Evolutionary conservation across 2,888 invertebrate genomes (phyloP), one percentile per base, ranked within the genome.

Genomic region (Rhamphomyia laevipes): DNA sequence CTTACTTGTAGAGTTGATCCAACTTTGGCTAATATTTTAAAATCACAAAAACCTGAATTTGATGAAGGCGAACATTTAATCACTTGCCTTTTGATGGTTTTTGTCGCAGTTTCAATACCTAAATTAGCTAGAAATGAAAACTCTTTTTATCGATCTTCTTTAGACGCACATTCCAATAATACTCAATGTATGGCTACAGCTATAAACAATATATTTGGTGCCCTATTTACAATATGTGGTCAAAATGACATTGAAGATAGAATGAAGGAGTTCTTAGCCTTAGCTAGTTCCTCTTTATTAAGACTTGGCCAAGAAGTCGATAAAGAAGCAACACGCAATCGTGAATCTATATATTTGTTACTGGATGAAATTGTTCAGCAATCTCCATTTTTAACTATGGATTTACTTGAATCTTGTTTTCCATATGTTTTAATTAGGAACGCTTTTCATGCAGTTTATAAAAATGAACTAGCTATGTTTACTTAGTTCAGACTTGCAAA

Each of bases 371-470:
- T 99, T 67, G 97, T 99, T 40, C 93, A 96, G 69, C 93, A 96
- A 68, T 97, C 95, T 13, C 95, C 96, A 13, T 99, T 95, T 73
- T 77, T 99, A 21, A 97, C 97, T 1, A 96, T 96, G 94, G 97
- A 99, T 74, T 77, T 99, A 55, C 73, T 99, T 57, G 99, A 99
- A 70, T 95, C 95, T 12, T 99, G 99, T 71, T 99, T 99, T 71
- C 99, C 99, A 0, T 99, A 99, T 66, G 95, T 95, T 18, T 77
- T 99, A 46, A 89, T 99, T 62, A 81, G 99, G 51, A 97, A 97
- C 67, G 94, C 99, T 61, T 99, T 95, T 74, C 95, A 97, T 68
- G 91, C 89, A 61, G 93, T 94, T 53, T 91, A 92, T 70, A 91
- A 92, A 68, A 83, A 87, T 61, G 91, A 90, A 66, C 86, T 27